These are phyloP conservation scores for Leptodactylus fuscus DNA, from an alignment of 2,113 vertebrate genomes.

Conservation along the genomic window DNA sequence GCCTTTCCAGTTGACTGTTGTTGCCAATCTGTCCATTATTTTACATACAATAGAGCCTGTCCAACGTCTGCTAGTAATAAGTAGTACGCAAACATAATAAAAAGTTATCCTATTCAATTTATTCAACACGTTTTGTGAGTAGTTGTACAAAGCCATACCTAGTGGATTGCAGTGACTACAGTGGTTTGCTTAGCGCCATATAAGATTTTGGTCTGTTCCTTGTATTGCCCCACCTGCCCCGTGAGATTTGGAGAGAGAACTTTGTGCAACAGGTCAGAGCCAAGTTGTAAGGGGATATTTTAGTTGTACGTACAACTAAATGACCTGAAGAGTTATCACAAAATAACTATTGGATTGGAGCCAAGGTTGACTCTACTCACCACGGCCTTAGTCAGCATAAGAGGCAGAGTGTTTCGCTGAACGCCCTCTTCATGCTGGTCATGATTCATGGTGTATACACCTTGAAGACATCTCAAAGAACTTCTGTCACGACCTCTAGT, in stretches of 20 bases:
- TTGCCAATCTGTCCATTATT: conserved; percentile 49
- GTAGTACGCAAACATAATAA: not conserved
- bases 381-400: not conserved
- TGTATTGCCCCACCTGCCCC: not conserved
- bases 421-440: not conserved
- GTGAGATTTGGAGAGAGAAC: not conserved
- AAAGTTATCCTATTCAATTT: not conserved
- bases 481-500: not conserved
- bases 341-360: not conserved
- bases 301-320: too few relatives aligned
- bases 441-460: not conserved
- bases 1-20: conserved; percentile 37
- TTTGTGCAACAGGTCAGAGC: not conserved
- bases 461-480: not conserved
- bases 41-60: not conserved
- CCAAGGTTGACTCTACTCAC: not conserved
- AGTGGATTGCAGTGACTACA: not conserved
- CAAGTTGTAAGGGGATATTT: not conserved
- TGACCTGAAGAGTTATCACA: not conserved
- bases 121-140: not conserved
- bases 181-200: not conserved
- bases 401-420: not conserved
- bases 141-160: not conserved
- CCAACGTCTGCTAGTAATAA: not conserved
- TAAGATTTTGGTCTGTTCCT: not conserved